Percentiles rank a stretch among this genome's conserved stretches.
Conservation (phyloP, 2,113 vertebrate genomes). For the Mola mola region DNA sequence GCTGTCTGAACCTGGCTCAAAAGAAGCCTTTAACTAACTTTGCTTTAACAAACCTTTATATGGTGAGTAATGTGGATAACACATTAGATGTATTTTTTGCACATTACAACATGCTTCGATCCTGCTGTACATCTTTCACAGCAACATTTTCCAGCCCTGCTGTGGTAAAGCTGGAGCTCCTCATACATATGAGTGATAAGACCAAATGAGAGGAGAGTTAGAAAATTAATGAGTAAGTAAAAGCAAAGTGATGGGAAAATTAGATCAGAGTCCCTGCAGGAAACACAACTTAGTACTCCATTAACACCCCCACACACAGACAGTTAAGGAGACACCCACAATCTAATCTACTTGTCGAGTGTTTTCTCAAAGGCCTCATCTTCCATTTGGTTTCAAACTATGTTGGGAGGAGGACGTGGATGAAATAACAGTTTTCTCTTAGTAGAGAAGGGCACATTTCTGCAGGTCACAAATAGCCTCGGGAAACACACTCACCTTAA, state of each 20-base stretch:
- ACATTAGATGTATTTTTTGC: conserved; percentile 20
- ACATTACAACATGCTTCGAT: conserved; percentile 23
- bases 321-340: neutral
- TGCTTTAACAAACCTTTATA: conserved; percentile 31
- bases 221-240: conserved; percentile 40
- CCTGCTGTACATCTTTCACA: conserved; percentile 2
- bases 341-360: conserved; percentile 13
- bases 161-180: neutral
- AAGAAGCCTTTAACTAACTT: conserved; percentile 8
- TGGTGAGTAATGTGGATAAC: conserved; percentile 23
- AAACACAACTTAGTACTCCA: conserved; percentile 40
- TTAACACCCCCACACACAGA: conserved; percentile 14
- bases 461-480: conserved; percentile 18
- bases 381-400: conserved; percentile 15
- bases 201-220: neutral
- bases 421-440: conserved; percentile 18
- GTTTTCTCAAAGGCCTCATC: conserved; percentile 15
- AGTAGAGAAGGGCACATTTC: conserved; percentile 10
- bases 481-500: neutral
- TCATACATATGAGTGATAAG: conserved; percentile 9
- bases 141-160: conserved; percentile 11
- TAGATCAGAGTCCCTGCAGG: conserved; percentile 32
- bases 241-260: conserved; percentile 42
- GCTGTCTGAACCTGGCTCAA: neutral
- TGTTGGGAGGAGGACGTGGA: conserved; percentile 19